Conservation (phyloP, 2,888 invertebrate genomes). For the Parascotia fuliginaria region DNA sequence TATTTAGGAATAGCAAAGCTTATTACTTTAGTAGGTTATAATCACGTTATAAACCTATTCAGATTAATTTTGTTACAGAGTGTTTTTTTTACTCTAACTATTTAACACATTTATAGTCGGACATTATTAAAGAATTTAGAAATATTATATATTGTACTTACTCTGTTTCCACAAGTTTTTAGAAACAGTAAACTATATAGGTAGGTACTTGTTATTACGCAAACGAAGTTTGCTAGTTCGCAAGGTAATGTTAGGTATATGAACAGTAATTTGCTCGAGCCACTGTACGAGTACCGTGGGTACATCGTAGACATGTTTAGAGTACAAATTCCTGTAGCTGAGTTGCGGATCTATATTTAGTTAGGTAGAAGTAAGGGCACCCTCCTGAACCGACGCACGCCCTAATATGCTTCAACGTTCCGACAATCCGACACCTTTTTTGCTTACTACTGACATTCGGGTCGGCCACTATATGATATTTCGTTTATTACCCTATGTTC, state of each 20-base stretch:
- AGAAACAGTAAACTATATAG: too few relatives aligned
- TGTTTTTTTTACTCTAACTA: too few relatives aligned
- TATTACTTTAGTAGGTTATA: too few relatives aligned
- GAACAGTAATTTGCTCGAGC: slow-evolving; percentile 43
- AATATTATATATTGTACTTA: too few relatives aligned
- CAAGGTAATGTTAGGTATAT: slow-evolving; percentile 20
- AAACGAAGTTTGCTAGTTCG: slow-evolving; percentile 20
- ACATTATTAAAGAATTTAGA: too few relatives aligned
- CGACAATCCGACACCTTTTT: slow-evolving; percentile 56
- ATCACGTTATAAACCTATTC: too few relatives aligned
- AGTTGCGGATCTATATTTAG: slow-evolving; percentile 75
- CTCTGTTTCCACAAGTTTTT: too few relatives aligned
- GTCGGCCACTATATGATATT: slow-evolving; percentile 66
- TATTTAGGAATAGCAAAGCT: too few relatives aligned
- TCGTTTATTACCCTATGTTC: slow-evolving; percentile 60
- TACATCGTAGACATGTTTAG: slow-evolving; percentile 60
- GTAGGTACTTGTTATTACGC: slow-evolving; percentile 3
- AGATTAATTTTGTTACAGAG: too few relatives aligned
- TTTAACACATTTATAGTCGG: too few relatives aligned
- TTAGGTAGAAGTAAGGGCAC: slow-evolving; percentile 57
- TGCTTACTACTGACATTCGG: slow-evolving; percentile 53
- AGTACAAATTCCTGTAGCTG: slow-evolving; percentile 65
- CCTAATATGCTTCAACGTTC: slow-evolving; percentile 42
- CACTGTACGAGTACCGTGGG: slow-evolving; percentile 41
- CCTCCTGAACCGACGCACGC: slow-evolving; percentile 53